phyloP scores from a whole-genome alignment of 2,888 invertebrate species.

The Oscheius sp. region DNA sequence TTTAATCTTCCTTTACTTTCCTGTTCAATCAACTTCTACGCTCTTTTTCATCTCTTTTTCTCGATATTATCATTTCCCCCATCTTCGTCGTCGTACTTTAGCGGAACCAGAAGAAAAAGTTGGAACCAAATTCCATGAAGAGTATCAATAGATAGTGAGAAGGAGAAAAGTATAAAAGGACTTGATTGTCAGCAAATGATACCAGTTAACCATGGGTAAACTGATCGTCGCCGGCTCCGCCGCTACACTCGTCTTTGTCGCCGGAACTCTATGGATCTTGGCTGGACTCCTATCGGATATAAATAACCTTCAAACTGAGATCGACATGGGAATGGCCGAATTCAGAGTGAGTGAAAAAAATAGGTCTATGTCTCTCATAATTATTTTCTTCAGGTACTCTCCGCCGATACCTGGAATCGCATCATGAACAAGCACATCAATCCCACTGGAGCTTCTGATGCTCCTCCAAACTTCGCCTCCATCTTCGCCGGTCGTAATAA shows the following conservation, averaged over 20 bases:
- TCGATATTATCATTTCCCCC: no score
- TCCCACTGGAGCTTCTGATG: constrained; percentile 44
- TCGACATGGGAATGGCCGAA: constrained; percentile 51
- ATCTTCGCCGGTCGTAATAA: constrained; percentile 51
- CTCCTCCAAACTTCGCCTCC: constrained; percentile 52
- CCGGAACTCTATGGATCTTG: constrained; percentile 45
- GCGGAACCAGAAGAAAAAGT: constrained; percentile 5
- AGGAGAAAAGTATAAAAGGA: neutral
- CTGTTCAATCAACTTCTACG: no score
- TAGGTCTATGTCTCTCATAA: neutral
- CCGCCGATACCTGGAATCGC: constrained; percentile 55
- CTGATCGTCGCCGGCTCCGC: constrained; percentile 49
- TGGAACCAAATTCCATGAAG: constrained; percentile 9
- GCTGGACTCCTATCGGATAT: constrained; percentile 44
- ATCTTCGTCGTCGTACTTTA: no score
- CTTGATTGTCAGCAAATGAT: neutral
- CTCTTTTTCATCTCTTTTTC: no score
- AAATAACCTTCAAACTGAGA: constrained; percentile 45
- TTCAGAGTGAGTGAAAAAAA: constrained; percentile 43
- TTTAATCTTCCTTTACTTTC: no score
- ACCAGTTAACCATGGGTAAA: constrained; percentile 40
- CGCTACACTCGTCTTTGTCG: constrained; percentile 42
- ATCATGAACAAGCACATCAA: constrained; percentile 51
- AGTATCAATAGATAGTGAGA: neutral
- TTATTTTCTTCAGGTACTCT: constrained; percentile 41